Evolutionary conservation across 2,113 vertebrate genomes (phyloP), one percentile per base, ranked within the genome.

Genomic region (Heterochromis multidens): DNA sequence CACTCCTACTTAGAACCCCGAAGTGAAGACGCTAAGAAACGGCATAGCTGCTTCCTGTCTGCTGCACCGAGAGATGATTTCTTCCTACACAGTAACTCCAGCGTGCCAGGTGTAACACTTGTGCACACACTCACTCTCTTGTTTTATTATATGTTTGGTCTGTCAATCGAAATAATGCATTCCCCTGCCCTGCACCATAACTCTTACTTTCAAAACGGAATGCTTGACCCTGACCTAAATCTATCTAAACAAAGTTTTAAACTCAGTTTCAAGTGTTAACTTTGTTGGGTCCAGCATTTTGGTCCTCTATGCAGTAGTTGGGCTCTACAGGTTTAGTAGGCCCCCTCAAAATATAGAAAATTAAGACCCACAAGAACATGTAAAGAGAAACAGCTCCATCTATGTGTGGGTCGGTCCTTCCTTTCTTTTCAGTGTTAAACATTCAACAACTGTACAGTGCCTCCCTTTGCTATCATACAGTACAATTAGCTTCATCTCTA

Each of bases 41-140:
- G 94, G 17, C 96, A 97, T 77, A 37, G 92, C 52, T 96, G 94
- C 60, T 97, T 97, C 88, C 94, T 97, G 54, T 97, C 95, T 70
- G 82, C 93, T 13, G 88, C 95, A 52, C 93, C 93, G 5, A 88
- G 96, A 58, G 57, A 58, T 29, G 11, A 61, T 14, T 25, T 76
- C n/a, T 88, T 95, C 59, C 54, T 62, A 5, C 56, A 8, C 5
- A 17, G n/a, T 16, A 83, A 94, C 83, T 70, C 80, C 21, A 83
- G 88, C 0, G 1, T 84, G 4, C 94, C 95, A 93, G 95, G 95
- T 95, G 72, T 49, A 35, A 23, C 37, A 40, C 21, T 49, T 10
- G 11, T 40, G 49, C 12, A 19, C 60, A 56, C 11, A 77, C 40
- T 25, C 33, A 46, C 23, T 33, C 27, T 3, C 19, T 54, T 54